phyloP scores from a whole-genome alignment of 2,888 invertebrate species.

The Dasysyrphus tricinctus region DNA sequence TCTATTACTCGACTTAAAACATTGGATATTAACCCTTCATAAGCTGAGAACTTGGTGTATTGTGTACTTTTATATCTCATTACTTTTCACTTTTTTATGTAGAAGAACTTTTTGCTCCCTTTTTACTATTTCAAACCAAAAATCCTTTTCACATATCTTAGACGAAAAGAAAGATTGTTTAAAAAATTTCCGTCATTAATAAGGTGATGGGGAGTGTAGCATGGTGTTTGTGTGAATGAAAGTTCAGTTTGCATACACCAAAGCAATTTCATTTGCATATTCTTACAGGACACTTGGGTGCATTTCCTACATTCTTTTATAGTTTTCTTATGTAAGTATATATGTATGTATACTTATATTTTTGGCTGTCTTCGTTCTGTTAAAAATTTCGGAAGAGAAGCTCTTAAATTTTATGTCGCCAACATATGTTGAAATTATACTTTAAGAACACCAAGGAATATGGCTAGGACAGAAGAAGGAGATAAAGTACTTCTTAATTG shows the following conservation, averaged over 20 bases:
- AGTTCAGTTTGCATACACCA: constrained; percentile 53
- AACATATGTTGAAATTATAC: constrained; percentile 44
- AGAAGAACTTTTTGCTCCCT: too few relatives aligned
- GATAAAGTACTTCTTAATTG: constrained; percentile 57
- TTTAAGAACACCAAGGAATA: constrained; percentile 17
- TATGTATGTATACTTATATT: not conserved
- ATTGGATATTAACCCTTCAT: too few relatives aligned
- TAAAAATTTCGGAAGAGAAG: constrained; percentile 9
- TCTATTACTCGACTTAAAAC: too few relatives aligned
- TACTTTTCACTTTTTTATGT: too few relatives aligned
- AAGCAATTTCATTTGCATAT: constrained; percentile 62
- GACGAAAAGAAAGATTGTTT: not conserved
- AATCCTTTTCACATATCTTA: too few relatives aligned
- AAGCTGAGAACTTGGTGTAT: too few relatives aligned
- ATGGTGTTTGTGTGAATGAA: constrained; percentile 7
- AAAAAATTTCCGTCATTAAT: not conserved
- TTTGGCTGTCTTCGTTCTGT: constrained; percentile 6
- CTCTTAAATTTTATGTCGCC: constrained; percentile 57
- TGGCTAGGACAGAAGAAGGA: not conserved
- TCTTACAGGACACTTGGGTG: constrained; percentile 62
- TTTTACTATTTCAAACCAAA: too few relatives aligned
- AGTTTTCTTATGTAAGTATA: not conserved
- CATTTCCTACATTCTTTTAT: constrained; percentile 31
- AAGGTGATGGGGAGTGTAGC: not conserved
- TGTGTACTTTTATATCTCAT: too few relatives aligned